Evolutionary conservation across 2,888 invertebrate genomes (phyloP), one percentile per base, ranked within the genome.

Genomic region (Drosophila longiperda): DNA sequence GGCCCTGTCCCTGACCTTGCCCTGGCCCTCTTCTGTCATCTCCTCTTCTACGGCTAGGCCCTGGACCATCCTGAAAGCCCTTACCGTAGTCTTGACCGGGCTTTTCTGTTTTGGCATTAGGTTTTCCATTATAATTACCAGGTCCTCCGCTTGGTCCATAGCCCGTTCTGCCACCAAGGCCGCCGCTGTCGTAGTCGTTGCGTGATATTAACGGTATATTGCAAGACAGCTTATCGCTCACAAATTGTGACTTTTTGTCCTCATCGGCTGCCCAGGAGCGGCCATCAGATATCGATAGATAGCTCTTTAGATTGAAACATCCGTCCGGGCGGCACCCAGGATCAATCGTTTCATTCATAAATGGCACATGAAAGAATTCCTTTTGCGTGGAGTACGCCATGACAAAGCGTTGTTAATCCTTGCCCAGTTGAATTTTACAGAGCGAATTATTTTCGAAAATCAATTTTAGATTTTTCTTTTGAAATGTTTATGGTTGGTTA

Each of bases 311-410:
- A 52, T 86, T 89, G 0, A 91, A 86, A 29, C 91, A 90, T 3
- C 82, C 83, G n/a, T 82, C 78, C 4, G 58, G n/a, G 60, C 91
- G n/a, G 60, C 91, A 92, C 20, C 77, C 82, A 23, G 73, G 75
- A 0, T 90, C 80, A 5, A 67, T 26, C 1, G 54, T 57, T 57
- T 91, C 89, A 68, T 91, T 92, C 80, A 83, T 80, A 61, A 92
- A 92, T 2, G 90, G 90, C 12, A 92, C 82, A 64, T 92, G 80
- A 45, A 92, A 90, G 66, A 93, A 92, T 48, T 90, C 89, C 67
- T 90, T 92, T 77, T 93, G 93, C 26, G 93, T 93, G 36, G 92
- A 92, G 78, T 87, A 93, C 49, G 93, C 92, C 93, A 93, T 93
- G 32, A 11, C 68, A 52, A 38, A n/a, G 40, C 15, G 54, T 15